Conservation (phyloP, 2,888 invertebrate species). For the Noctua janthe region DNA sequence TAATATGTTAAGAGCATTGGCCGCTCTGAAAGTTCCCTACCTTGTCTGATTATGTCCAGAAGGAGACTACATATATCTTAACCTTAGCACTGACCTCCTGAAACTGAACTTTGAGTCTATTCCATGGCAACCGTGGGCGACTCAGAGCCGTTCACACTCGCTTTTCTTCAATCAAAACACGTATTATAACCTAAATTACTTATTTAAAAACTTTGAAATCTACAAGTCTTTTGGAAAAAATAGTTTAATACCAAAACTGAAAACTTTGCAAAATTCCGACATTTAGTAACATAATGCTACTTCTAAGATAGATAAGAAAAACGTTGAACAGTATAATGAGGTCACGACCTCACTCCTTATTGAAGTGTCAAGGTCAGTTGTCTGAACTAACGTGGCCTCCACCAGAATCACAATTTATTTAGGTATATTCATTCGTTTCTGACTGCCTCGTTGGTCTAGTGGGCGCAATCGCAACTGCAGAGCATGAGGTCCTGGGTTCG, state of each 20-base stretch:
- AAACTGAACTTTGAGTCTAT: not conserved
- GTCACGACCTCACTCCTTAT: not conserved
- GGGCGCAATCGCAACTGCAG: too few relatives aligned
- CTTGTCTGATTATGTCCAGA: not conserved
- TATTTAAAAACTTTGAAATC: not conserved
- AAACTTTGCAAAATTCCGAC: not conserved
- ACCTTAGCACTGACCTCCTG: not conserved
- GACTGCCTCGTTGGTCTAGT: too few relatives aligned
- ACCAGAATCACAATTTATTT: not conserved
- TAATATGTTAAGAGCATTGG: constrained; percentile 6
- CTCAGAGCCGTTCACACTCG: not conserved
- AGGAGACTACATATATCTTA: not conserved
- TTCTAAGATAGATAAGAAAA: not conserved
- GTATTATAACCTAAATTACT: not conserved
- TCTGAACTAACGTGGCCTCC: not conserved
- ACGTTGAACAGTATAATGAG: not conserved
- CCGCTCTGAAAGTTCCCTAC: not conserved
- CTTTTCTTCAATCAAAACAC: not conserved
- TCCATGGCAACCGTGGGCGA: not conserved
- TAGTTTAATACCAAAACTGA: not conserved
- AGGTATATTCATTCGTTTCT: not conserved
- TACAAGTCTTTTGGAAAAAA: not conserved
- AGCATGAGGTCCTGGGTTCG: too few relatives aligned
- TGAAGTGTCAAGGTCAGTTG: not conserved
- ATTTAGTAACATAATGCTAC: not conserved